Conservation (phyloP, 2,888 invertebrate genomes). For the Pyrocoelia pectoralis region DNA sequence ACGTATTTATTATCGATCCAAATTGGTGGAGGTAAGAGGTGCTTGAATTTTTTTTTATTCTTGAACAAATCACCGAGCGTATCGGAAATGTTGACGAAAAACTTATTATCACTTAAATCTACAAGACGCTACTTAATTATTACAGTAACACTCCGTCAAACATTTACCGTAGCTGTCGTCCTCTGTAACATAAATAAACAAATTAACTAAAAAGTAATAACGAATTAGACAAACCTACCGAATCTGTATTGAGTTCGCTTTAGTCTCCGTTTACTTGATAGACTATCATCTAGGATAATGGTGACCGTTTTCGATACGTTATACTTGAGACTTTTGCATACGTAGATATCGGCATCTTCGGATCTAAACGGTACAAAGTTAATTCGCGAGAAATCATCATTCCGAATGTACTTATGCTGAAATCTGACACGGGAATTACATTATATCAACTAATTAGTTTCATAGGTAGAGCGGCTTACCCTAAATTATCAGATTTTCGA, state of each 20-base stretch:
- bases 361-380: not conserved
- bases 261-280: not conserved
- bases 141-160: not conserved
- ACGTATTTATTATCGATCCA: not conserved
- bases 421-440: not conserved
- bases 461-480: no score
- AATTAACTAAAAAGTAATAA: not conserved
- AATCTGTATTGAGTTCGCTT: not conserved
- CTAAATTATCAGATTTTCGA: not conserved
- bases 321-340: not conserved
- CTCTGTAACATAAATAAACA: not conserved
- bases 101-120: no score
- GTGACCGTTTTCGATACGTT: not conserved
- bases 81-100: not conserved
- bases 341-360: not conserved
- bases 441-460: no score
- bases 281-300: not conserved
- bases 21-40: not conserved
- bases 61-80: not conserved
- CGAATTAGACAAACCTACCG: not conserved
- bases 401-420: not conserved
- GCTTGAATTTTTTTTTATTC: not conserved
- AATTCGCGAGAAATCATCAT: not conserved
- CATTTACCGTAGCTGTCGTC: not conserved
- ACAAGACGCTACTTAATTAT: not conserved